A percentile compares a stretch with the other conserved stretches of the same genome.
Evolutionary conservation across 2,888 invertebrate species (phyloP).

Genomic region (Macroteleia sp.): DNA sequence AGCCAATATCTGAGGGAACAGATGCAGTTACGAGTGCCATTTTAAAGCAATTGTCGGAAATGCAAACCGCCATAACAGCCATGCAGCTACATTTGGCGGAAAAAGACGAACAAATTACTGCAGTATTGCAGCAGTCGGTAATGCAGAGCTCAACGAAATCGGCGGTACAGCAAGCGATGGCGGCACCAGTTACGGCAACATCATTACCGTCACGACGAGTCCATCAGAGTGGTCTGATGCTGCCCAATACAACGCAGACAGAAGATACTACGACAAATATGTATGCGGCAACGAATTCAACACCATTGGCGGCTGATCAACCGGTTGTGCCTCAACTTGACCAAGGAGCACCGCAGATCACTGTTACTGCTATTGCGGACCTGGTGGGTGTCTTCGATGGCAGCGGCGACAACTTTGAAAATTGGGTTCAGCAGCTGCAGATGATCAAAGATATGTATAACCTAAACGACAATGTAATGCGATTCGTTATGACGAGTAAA

Average conservation of each 20-base stretch:
- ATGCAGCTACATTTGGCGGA: constrained; percentile 7
- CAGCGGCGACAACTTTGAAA: neutral
- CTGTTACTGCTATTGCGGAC: neutral
- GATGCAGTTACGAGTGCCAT: neutral
- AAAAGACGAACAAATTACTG: constrained; percentile 33
- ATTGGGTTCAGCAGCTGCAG: neutral
- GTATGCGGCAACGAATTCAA: too few species aligned
- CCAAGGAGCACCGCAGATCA: too few species aligned
- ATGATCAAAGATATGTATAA: neutral
- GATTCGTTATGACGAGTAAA: neutral
- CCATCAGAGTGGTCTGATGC: too few species aligned
- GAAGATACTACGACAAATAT: too few species aligned
- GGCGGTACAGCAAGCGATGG: too few species aligned
- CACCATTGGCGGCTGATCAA: too few species aligned
- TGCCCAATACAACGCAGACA: neutral
- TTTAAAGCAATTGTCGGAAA: neutral
- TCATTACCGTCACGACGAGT: too few species aligned
- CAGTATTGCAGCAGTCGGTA: neutral
- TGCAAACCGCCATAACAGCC: neutral
- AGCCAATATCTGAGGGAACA: neutral
- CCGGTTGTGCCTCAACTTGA: too few species aligned
- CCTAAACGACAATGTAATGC: neutral
- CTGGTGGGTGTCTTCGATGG: neutral
- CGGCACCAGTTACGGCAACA: too few species aligned
- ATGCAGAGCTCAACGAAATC: neutral